phyloP scores from a whole-genome alignment of 2,888 invertebrate species.

The Drosophila stalkeri region DNA sequence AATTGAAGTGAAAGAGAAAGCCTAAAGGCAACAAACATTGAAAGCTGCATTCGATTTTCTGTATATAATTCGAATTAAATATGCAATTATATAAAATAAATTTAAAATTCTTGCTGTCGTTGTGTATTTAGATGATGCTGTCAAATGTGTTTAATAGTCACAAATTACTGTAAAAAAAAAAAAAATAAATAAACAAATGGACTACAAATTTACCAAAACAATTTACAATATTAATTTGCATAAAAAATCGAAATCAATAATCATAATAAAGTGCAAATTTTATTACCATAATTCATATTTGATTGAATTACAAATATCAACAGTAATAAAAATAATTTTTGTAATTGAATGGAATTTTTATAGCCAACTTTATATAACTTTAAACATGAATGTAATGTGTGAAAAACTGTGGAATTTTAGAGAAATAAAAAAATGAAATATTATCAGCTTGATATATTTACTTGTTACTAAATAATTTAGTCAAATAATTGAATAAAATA shows the following conservation, averaged over 20 bases:
- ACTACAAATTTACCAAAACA: neutral
- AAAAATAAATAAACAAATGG: no score
- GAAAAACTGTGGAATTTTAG: no score
- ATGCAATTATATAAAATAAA: conserved; percentile 1
- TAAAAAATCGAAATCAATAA: neutral
- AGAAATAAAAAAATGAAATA: no score
- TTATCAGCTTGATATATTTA: no score
- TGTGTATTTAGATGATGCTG: neutral
- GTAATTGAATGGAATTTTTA: neutral
- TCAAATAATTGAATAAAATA: no score
- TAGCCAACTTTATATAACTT: no score
- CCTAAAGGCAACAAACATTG: neutral
- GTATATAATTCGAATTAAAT: neutral
- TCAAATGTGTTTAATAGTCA: neutral
- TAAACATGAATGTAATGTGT: no score
- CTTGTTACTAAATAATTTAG: no score
- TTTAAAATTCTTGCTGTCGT: neutral
- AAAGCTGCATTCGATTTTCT: neutral
- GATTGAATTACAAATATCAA: neutral
- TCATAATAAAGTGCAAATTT: neutral
- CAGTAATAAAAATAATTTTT: neutral
- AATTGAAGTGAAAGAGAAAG: neutral
- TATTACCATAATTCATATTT: neutral
- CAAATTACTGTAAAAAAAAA: no score
- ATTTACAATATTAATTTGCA: neutral